Evolutionary conservation across 2,888 invertebrate genomes (phyloP).

Genomic region (Apamea epomidion): DNA sequence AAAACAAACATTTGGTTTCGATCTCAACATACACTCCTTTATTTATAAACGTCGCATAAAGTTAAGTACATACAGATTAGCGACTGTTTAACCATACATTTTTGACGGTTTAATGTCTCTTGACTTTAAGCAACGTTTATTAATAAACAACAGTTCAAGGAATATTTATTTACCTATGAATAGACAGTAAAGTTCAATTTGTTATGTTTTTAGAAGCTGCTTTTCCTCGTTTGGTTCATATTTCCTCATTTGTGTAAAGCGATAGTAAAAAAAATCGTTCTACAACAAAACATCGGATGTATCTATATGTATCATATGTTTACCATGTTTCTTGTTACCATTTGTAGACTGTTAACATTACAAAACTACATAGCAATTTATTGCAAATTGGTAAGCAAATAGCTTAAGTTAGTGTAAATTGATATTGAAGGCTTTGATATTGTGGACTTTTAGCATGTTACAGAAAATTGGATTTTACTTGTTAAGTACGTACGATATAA

Average conservation of each 20-base stretch:
- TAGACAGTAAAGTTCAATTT: neutral
- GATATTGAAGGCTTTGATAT: conserved; percentile 5
- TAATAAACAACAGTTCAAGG: neutral
- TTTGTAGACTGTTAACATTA: conserved; percentile 22
- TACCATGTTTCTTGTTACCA: conserved; percentile 15
- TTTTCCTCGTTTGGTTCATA: conserved; percentile 22
- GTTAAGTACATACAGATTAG: neutral
- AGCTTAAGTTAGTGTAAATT: conserved; percentile 19
- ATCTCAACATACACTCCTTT: neutral
- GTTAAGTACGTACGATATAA: neutral
- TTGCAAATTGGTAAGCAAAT: conserved; percentile 40
- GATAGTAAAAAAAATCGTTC: neutral
- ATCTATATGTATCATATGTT: neutral
- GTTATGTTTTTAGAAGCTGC: neutral
- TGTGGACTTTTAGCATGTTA: conserved; percentile 17
- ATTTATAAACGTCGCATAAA: neutral
- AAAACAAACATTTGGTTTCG: neutral
- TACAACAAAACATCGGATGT: neutral
- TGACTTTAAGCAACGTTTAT: neutral
- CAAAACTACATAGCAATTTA: conserved; percentile 18
- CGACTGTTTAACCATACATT: neutral
- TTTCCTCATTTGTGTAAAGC: conserved; percentile 1
- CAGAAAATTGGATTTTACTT: conserved; percentile 16
- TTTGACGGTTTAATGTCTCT: neutral
- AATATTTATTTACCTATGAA: conserved; percentile 4